Evolutionary conservation across 2,888 invertebrate genomes (phyloP).

Genomic region (Dorcus parallelipipedus): DNA sequence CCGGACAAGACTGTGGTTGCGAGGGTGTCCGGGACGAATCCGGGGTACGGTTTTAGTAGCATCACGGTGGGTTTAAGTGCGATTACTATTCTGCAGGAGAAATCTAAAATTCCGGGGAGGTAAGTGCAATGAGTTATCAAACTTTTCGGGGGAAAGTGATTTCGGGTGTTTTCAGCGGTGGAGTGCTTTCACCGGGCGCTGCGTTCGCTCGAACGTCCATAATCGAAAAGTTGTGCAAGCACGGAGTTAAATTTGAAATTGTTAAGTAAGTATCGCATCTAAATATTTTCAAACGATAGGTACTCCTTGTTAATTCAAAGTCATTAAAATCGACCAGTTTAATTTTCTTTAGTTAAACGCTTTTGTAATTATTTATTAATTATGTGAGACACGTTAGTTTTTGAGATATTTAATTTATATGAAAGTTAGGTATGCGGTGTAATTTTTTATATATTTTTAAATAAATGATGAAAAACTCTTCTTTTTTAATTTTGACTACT

Average conservation of each 20-base stretch:
- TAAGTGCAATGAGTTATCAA: conserved; percentile 44
- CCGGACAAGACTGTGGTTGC: conserved; percentile 65
- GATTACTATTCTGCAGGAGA: conserved; percentile 70
- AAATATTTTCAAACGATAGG: too few species aligned
- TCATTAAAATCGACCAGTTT: neutral
- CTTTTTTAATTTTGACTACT: too few species aligned
- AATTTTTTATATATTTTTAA: too few species aligned
- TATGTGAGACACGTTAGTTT: too few species aligned
- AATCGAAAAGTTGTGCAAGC: conserved; percentile 68
- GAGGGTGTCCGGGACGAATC: conserved; percentile 65
- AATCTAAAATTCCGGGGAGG: conserved; percentile 70
- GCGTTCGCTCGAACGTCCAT: conserved; percentile 81
- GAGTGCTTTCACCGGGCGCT: conserved; percentile 80
- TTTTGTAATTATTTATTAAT: neutral
- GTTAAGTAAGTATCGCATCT: conserved; percentile 37
- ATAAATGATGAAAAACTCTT: too few species aligned
- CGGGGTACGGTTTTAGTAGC: conserved; percentile 82
- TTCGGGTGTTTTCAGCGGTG: conserved; percentile 62
- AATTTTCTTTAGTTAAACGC: too few species aligned
- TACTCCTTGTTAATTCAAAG: neutral
- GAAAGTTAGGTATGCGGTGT: too few species aligned
- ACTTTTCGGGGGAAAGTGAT: neutral
- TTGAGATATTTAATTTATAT: too few species aligned
- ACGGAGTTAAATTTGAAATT: conserved; percentile 67
- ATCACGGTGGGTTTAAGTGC: conserved; percentile 70